These are phyloP conservation scores for Halcyon chelicuti DNA, from an alignment of 2,797 vertebrate genomes.

Conservation along the genomic window DNA sequence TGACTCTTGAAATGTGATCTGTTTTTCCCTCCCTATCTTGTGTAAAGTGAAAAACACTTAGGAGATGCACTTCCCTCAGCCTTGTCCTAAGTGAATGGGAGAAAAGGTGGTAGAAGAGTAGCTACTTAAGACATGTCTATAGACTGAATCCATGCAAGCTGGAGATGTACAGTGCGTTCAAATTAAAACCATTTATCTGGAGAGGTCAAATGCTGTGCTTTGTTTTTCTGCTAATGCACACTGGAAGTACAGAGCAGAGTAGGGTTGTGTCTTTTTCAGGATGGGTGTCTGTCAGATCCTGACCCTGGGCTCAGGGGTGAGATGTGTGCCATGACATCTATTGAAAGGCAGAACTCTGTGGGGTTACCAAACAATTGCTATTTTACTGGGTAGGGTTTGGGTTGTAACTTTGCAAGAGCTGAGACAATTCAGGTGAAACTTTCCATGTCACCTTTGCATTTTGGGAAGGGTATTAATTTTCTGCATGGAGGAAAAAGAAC, in stretches of 20 bases:
- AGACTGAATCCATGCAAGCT: not conserved
- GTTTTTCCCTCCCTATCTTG: not conserved
- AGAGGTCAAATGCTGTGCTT: not conserved
- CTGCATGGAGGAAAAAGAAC: not conserved
- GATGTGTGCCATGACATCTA: accelerated
- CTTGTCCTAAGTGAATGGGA: not conserved
- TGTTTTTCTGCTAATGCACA: not conserved
- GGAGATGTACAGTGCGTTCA: not conserved
- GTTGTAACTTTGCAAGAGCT: not conserved
- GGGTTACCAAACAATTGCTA: not conserved
- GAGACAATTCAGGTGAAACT: not conserved
- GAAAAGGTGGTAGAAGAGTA: not conserved
- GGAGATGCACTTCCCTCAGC: not conserved
- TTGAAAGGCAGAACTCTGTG: not conserved
- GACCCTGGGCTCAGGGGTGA: not conserved
- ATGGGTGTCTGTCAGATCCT: not conserved
- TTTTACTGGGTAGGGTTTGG: not conserved
- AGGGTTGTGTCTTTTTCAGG: not conserved
- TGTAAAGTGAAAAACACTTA: not conserved
- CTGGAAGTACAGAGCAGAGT: not conserved
- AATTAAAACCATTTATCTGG: not conserved
- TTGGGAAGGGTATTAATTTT: not conserved
- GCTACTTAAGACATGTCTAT: not conserved
- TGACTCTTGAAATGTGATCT: not conserved
- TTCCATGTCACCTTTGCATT: not conserved